Percentiles rank a stretch among this genome's conserved stretches.
phyloP scores from a whole-genome alignment of 2,888 invertebrate species.

The Monochamus alternatus region DNA sequence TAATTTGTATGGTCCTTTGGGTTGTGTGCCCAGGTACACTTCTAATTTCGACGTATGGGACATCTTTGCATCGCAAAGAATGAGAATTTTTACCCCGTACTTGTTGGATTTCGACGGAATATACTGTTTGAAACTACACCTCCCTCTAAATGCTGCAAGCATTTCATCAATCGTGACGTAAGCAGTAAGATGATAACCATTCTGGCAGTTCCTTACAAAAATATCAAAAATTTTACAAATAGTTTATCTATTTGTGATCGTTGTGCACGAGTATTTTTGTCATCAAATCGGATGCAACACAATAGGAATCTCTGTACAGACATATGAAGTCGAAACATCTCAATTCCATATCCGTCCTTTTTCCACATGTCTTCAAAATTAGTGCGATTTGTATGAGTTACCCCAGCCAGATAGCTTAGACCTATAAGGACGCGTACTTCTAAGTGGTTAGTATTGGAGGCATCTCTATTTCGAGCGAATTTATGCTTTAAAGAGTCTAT shows the following conservation, averaged over 20 bases:
- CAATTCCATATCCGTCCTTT: too few species aligned
- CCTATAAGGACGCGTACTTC: too few species aligned
- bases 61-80: constrained; percentile 52
- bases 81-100: constrained; percentile 58
- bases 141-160: constrained; percentile 37
- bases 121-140: constrained; percentile 58
- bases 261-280: constrained; percentile 36
- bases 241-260: neutral
- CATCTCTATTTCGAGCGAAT: too few species aligned
- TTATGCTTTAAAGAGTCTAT: too few species aligned
- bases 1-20: constrained; percentile 48
- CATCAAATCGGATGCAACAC: neutral
- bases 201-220: neutral
- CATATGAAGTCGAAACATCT: too few species aligned
- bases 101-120: constrained; percentile 58
- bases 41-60: constrained; percentile 53
- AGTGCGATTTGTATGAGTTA: too few species aligned
- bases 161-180: constrained; percentile 7
- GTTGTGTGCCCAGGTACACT: constrained; percentile 52
- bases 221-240: constrained; percentile 1
- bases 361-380: too few species aligned
- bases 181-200: neutral
- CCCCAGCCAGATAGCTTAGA: too few species aligned
- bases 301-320: too few species aligned
- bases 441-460: too few species aligned